phyloP scores from a whole-genome alignment of 2,797 vertebrate species.

The Notoglanidium macrostoma region DNA sequence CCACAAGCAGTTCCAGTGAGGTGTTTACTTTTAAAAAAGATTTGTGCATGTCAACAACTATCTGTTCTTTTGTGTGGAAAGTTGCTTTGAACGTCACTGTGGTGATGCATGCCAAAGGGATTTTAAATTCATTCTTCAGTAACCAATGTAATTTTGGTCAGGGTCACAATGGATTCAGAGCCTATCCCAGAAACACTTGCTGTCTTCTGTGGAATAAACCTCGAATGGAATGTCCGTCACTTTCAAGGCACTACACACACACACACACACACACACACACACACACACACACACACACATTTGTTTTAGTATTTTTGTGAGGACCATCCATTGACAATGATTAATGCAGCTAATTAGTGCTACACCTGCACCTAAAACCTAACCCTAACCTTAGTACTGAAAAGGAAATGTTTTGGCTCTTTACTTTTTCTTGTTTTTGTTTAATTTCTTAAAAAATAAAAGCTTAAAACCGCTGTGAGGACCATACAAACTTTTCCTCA shows the following conservation, averaged over 20 bases:
- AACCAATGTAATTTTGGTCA: background rate
- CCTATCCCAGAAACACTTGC: background rate
- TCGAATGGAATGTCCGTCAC: background rate
- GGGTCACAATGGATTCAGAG: background rate
- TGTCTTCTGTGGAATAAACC: background rate
- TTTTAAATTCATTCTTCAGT: background rate
- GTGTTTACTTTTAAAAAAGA: background rate
- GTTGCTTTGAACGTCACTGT: background rate
- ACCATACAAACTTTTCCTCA: too few relatives aligned
- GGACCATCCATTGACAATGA: too few relatives aligned
- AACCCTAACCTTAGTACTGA: too few relatives aligned
- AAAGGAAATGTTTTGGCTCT: too few relatives aligned
- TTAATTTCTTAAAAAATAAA: too few relatives aligned
- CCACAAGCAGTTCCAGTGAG: background rate
- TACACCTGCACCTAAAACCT: too few relatives aligned
- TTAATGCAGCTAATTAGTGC: too few relatives aligned
- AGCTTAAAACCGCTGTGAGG: too few relatives aligned
- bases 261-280: background rate
- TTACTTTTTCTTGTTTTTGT: too few relatives aligned
- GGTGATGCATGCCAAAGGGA: background rate
- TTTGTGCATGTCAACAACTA: background rate
- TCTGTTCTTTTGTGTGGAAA: background rate
- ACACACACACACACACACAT: background rate
- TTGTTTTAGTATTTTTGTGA: too few relatives aligned
- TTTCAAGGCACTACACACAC: background rate